Evolutionary conservation across 2,888 invertebrate genomes (phyloP).

Genomic region (Molorchus minor): DNA sequence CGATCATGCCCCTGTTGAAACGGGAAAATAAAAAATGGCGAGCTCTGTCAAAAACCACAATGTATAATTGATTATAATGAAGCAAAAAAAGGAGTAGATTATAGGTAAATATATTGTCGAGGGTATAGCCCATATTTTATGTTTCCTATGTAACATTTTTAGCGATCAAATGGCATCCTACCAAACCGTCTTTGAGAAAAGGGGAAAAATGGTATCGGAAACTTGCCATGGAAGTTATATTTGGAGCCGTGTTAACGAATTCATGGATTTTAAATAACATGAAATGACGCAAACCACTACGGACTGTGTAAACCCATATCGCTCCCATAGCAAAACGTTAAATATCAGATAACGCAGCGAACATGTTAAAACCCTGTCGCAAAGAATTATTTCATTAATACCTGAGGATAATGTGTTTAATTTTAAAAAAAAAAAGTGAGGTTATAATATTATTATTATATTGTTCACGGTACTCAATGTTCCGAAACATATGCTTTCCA

Average conservation of each 20-base stretch:
- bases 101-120: slow-evolving; percentile 5
- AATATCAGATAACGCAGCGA: no score
- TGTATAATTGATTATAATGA: slow-evolving; percentile 7
- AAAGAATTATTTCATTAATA: no score
- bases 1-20: neutral
- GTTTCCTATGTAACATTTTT: neutral
- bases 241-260: slow-evolving; percentile 20
- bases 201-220: slow-evolving; percentile 37
- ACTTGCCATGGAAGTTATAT: slow-evolving; percentile 29
- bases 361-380: no score
- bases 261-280: neutral
- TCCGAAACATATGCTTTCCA: no score
- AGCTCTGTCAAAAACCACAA: neutral
- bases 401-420: no score
- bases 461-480: no score
- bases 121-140: neutral
- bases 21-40: neutral
- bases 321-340: no score
- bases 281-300: no score
- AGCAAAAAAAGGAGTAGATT: slow-evolving; percentile 8
- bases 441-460: no score
- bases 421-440: no score
- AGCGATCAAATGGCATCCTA: slow-evolving; percentile 34
- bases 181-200: slow-evolving; percentile 28
- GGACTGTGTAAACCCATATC: no score